phyloP scores from a whole-genome alignment of 2,888 invertebrate species.

The Phyllotreta cruciferae region DNA sequence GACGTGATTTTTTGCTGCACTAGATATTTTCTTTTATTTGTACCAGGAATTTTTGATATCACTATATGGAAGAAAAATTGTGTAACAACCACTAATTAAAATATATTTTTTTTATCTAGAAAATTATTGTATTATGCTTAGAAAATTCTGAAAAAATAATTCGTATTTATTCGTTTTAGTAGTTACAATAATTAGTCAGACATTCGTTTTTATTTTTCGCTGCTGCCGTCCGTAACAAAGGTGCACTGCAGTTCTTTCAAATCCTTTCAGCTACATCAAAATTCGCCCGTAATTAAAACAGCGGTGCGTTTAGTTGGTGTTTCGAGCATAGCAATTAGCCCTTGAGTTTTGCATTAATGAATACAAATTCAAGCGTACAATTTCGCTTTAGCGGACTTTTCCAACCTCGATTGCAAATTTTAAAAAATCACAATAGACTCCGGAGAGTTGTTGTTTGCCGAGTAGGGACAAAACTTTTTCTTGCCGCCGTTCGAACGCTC shows the following conservation, averaged over 20 bases:
- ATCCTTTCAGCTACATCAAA: conserved; percentile 37
- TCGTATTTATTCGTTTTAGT: conserved; percentile 29
- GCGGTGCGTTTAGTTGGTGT: conserved; percentile 39
- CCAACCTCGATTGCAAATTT: conserved; percentile 37
- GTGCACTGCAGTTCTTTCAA: conserved; percentile 42
- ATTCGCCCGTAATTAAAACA: conserved; percentile 40
- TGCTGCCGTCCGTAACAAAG: conserved; percentile 19
- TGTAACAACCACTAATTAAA: too few relatives aligned
- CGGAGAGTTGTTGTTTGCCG: conserved; percentile 26
- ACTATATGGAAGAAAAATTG: too few relatives aligned
- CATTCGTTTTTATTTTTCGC: too few relatives aligned
- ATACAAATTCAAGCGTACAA: conserved; percentile 41
- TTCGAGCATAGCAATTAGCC: conserved; percentile 42
- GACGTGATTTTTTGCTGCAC: too few relatives aligned
- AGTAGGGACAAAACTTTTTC: conserved; percentile 26
- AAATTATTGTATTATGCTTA: too few relatives aligned
- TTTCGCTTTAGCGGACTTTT: conserved; percentile 38
- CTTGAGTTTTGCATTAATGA: conserved; percentile 45
- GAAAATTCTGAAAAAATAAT: neutral
- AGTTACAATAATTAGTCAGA: conserved; percentile 10
- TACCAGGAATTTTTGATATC: too few relatives aligned
- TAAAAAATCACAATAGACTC: conserved; percentile 36
- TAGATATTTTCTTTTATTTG: too few relatives aligned
- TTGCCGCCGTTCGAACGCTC: conserved; percentile 2
- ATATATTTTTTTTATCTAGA: too few relatives aligned